Base-by-base conservation (phyloP, 2,797 vertebrate genomes). In the Perodicticus potto region DNA sequence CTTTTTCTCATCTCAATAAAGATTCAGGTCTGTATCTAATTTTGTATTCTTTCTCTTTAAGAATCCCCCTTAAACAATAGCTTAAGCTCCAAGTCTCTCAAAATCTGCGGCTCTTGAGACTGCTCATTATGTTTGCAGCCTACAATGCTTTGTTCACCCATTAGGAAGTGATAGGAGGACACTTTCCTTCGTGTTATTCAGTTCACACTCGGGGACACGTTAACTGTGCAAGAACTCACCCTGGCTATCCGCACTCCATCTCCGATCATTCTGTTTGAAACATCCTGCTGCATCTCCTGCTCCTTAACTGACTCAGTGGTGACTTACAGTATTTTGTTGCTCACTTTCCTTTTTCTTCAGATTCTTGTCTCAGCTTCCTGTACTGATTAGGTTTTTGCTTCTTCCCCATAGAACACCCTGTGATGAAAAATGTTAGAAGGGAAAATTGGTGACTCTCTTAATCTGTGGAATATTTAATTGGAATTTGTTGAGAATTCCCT, bases 381-480 rank as follows among this genome's bases (percentile, higher is more conserved):
- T 43, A 12, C 77, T 95, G 61, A 86, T 93, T 83, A 72, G 32
- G 12, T 83, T 97, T 80, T 76, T 92, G 69, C 86, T 86, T 95
- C 85, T 92, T 95, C 74, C 82, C 73, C 70, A 90, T 7, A 91
- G 67, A 65, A 94, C 10, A 63, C 32, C 83, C 82, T 78, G 87
- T 67, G 88, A 89, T 81, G 34, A 96, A 74, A 92, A 96, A 92
- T 80, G 57, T 95, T 97, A 78, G 57, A 55, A 85, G 82, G 65
- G 25, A 92, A 91, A n/a, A 23, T 67, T 63, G 4, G 59, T 80
- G 78, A 70, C 43, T 90, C 67, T 94, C 82, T 84, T 76, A 82
- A 76, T 94, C 63, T 80, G 27, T 84, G 49, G 91, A 95, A 95
- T 32, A 95, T 86, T 94, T 96, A 94, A 94, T 91, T 95, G 88